Percentiles rank a stretch among this genome's conserved stretches.
phyloP scores from a whole-genome alignment of 2,888 invertebrate species.

The Synergus itoensis region DNA sequence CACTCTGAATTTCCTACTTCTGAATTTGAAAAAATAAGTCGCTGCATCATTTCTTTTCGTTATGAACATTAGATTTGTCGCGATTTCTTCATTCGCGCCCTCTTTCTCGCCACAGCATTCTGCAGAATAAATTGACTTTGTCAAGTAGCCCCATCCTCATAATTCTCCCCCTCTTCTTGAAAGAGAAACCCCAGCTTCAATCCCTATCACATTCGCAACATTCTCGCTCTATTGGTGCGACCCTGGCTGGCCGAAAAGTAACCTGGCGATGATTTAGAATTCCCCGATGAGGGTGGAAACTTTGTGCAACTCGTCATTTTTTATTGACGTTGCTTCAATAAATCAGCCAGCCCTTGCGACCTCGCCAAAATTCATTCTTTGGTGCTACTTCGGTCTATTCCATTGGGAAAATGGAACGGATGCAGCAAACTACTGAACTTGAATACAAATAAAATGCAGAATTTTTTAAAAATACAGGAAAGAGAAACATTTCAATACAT shows the following conservation, averaged over 20 bases:
- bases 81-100: background rate
- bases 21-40: background rate
- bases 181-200: background rate
- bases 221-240: slow-evolving; percentile 36
- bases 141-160: slow-evolving; percentile 22
- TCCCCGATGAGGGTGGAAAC: slow-evolving; percentile 41
- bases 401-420: slow-evolving; percentile 11
- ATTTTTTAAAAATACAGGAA: background rate
- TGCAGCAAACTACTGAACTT: slow-evolving; percentile 11
- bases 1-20: too few relatives aligned
- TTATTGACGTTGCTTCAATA: slow-evolving; percentile 53
- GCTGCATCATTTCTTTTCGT: background rate
- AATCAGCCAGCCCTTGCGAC: slow-evolving; percentile 45
- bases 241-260: slow-evolving; percentile 27
- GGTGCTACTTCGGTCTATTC: slow-evolving; percentile 14
- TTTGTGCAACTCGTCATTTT: slow-evolving; percentile 51
- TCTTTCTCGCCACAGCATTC: slow-evolving; percentile 31
- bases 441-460: background rate
- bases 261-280: slow-evolving; percentile 46
- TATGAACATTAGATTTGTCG: background rate
- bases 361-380: slow-evolving; percentile 30
- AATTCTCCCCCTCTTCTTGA: background rate
- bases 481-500: too few relatives aligned
- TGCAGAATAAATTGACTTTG: slow-evolving; percentile 46
- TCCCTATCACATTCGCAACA: slow-evolving; percentile 32